Base-by-base conservation (phyloP, 1,140 invertebrate genomes). In the Trichonephila clavata region DNA sequence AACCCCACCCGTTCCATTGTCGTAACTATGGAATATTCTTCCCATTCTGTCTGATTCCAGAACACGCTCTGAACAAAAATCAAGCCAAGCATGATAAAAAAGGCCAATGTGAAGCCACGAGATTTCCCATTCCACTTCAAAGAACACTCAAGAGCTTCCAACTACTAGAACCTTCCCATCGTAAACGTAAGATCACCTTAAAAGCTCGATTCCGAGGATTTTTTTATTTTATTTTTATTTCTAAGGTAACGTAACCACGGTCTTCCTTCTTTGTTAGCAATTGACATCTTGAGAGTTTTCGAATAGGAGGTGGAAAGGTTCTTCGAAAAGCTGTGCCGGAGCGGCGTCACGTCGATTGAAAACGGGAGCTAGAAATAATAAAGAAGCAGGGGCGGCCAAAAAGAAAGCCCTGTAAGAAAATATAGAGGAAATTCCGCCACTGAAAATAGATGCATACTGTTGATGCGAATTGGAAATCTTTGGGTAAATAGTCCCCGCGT, bases 371-470 rank as follows among this genome's bases (percentile, higher is more conserved):
- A 39, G 50, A 21, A 68, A 63, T 39, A 77, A 77, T 32, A 77
- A 10, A 61, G 10, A 86, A 32, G 21, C 39, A 86, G 50, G 32
- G n/a, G 32, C 27, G n/a, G 65, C 10, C 27, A 68, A 77, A 18
- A 77, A 71, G 10, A 20, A 77, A 77, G 61, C 14, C 68, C 71
- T 10, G 32, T 63, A 71, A n/a, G 63, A 88, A 88, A 68, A 61
- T 68, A 57, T 43, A 50, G 61, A 43, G 59, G 32, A 43, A 24
- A 63, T 43, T 63, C 68, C 50, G 20, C 50, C 21, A n/a, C 86
- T 68, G n/a, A 88, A 88, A 88, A 88, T 88, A 88, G 86, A 88
- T 88, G 86, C 86, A 88, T 88, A 63, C 43, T 88, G 27, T 68
- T 68, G 81, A 83, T 83, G 61, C 39, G 86, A 88, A 88, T 88